Conservation (phyloP, 2,888 invertebrate species). For the Deladenus siricidicola region DNA sequence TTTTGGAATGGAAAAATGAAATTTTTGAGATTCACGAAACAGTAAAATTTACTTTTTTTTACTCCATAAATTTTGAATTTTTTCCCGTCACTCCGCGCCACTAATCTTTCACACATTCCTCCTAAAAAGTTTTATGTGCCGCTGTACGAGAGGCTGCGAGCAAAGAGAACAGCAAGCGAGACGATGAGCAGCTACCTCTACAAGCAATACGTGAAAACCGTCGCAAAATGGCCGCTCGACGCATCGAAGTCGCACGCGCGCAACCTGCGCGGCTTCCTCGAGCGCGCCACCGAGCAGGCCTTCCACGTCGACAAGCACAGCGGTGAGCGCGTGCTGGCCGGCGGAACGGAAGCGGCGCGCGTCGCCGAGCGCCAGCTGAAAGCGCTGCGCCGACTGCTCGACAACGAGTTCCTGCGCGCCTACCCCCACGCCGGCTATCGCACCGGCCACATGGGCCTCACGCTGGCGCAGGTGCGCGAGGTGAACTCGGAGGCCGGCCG, state of each 20-base stretch:
- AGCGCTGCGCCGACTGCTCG: constrained; percentile 37
- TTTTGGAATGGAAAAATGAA: no score
- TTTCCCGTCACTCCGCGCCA: no score
- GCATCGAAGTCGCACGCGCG: constrained; percentile 26
- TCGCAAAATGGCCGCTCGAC: constrained; percentile 44
- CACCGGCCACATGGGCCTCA: constrained; percentile 40
- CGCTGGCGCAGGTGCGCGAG: constrained; percentile 29
- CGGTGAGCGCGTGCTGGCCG: constrained; percentile 3
- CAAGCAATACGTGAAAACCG: constrained; percentile 35
- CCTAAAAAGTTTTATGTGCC: no score
- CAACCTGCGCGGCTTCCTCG: constrained; percentile 16
- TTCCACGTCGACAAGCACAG: constrained; percentile 11
- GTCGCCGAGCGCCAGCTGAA: constrained; percentile 15
- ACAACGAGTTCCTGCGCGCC: constrained; percentile 32
- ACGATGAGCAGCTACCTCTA: neutral
- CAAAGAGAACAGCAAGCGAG: no score
- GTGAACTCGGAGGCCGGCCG: constrained; percentile 20
- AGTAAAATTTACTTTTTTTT: no score
- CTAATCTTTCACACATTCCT: no score
- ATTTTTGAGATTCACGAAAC: no score
- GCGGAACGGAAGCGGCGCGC: neutral
- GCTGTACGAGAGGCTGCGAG: no score
- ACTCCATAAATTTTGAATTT: no score
- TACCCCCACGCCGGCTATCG: constrained; percentile 37
- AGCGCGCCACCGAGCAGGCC: neutral